These are phyloP conservation scores for Leucoraja erinaceus DNA, from an alignment of 2,113 vertebrate species.

Conservation along the genomic window DNA sequence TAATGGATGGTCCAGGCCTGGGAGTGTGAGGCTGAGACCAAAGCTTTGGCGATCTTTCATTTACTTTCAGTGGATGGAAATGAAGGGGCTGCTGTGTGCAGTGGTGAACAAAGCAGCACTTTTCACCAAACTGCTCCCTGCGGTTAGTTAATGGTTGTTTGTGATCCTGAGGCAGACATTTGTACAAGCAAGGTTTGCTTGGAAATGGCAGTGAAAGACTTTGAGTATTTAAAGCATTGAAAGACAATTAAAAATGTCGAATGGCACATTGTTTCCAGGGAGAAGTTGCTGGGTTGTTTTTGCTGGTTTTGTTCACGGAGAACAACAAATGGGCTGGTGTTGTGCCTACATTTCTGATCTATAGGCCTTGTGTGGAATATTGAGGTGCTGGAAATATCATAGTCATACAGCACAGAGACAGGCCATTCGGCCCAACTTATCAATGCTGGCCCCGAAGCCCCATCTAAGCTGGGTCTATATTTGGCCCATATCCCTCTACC, in stretches of 20 bases:
- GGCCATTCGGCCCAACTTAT: no score
- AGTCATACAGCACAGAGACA: no score
- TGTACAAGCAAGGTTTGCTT: conserved; percentile 5
- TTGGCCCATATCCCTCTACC: no score
- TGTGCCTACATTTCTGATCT: neutral
- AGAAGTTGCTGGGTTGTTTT: neutral
- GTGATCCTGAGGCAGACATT: neutral
- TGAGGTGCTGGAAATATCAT: neutral
- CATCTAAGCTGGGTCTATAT: no score
- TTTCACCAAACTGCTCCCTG: conserved; percentile 38
- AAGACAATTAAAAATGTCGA: neutral
- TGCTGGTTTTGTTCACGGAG: neutral
- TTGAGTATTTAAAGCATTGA: neutral
- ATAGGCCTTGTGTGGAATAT: neutral
- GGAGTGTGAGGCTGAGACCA: conserved; percentile 43
- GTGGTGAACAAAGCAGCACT: conserved; percentile 8
- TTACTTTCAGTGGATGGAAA: conserved; percentile 32
- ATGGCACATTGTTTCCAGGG: neutral
- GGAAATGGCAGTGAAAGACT: neutral
- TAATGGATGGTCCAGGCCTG: conserved; percentile 52
- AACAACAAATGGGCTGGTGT: neutral
- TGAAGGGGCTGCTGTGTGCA: conserved; percentile 37
- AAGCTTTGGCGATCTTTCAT: conserved; percentile 28
- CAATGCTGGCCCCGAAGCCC: no score
- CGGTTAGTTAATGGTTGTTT: conserved; percentile 33